These are phyloP conservation scores for Channallabes apus DNA, from an alignment of 2,797 vertebrate genomes.

Conservation along the genomic window DNA sequence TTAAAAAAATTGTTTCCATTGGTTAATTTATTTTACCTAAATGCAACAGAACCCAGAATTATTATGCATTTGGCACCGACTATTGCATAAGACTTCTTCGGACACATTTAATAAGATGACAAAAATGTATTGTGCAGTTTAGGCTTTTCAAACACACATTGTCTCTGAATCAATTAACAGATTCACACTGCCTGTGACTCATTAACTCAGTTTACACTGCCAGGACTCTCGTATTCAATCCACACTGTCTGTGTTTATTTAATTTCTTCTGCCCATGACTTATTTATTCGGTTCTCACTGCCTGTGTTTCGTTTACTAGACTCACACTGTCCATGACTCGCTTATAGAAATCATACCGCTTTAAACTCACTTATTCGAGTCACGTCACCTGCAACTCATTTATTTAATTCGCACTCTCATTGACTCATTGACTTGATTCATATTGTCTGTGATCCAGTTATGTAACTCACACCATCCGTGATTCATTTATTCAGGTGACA, in stretches of 20 bases:
- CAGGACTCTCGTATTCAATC: neutral
- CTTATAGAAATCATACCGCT: neutral
- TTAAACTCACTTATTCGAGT: neutral
- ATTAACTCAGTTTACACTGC: neutral
- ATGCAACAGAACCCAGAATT: neutral
- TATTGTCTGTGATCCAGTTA: neutral
- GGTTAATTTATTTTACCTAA: neutral
- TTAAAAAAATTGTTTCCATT: neutral
- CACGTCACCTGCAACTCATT: no score
- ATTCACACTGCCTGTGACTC: neutral
- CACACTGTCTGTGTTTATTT: neutral
- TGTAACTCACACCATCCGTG: neutral
- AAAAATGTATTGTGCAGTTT: neutral
- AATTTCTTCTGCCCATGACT: neutral
- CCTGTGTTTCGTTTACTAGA: neutral
- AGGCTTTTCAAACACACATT: neutral
- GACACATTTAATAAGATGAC: neutral
- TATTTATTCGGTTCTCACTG: neutral
- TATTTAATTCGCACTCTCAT: neutral
- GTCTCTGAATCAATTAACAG: neutral
- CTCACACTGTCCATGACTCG: neutral
- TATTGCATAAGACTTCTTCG: neutral
- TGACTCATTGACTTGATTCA: neutral
- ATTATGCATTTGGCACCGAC: neutral
- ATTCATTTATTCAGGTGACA: neutral